Conservation (phyloP, 2,113 vertebrate genomes). For the Ardeotis arabs region DNA sequence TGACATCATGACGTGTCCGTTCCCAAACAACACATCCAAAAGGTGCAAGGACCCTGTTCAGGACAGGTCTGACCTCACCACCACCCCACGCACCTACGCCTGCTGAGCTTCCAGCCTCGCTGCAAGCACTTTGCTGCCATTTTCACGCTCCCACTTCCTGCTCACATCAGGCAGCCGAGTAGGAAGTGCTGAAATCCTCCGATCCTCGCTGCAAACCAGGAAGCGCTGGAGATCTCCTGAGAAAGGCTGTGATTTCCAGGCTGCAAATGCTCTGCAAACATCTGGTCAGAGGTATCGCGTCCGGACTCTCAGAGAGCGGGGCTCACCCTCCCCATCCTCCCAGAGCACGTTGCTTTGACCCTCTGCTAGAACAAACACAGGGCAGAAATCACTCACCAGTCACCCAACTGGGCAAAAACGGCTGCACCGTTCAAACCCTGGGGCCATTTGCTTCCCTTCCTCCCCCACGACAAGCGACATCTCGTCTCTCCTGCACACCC, state of each 20-base stretch:
- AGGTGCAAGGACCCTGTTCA: not conserved
- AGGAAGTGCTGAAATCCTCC: conserved; percentile 43
- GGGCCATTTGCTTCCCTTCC: fast-evolving
- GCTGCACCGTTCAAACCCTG: not conserved
- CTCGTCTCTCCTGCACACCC: not conserved
- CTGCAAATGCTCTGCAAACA: not conserved
- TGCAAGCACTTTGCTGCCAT: not conserved
- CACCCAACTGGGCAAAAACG: not conserved
- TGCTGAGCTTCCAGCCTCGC: not conserved
- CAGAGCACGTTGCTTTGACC: not conserved
- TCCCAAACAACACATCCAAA: fast-evolving
- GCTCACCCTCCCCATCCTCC: not conserved
- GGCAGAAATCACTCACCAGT: not conserved
- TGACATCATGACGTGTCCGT: fast-evolving
- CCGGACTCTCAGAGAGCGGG: not conserved
- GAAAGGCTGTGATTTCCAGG: not conserved
- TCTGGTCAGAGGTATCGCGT: not conserved
- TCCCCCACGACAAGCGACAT: fast-evolving
- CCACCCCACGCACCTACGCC: fast-evolving
- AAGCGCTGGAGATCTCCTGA: not conserved
- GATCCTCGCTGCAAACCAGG: not conserved
- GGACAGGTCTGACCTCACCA: not conserved
- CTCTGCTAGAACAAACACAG: not conserved
- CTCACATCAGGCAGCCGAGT: not conserved
- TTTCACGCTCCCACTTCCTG: conserved; percentile 22